Evolutionary conservation across 2,888 invertebrate genomes (phyloP).

Genomic region (Cheilosia pagana): DNA sequence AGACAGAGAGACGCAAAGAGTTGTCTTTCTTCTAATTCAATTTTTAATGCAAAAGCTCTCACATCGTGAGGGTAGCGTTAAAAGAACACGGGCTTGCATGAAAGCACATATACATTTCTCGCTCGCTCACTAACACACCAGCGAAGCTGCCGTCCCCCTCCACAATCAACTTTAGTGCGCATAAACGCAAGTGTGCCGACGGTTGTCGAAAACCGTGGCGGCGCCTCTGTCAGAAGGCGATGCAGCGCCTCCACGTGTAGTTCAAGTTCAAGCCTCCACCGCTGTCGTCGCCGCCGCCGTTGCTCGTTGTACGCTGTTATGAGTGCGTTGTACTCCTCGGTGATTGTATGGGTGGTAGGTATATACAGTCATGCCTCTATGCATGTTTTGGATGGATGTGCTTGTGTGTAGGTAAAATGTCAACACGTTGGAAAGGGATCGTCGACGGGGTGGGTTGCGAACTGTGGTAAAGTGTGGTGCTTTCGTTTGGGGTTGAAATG

Average conservation of each 20-base stretch:
- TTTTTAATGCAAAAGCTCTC: conserved; percentile 54
- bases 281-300: conserved; percentile 50
- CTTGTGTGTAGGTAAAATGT: conserved; percentile 41
- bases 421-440: conserved; percentile 27
- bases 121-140: conserved; percentile 48
- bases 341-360: conserved; percentile 42
- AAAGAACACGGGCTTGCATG: conserved; percentile 11
- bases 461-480: conserved; percentile 19
- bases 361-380: conserved; percentile 21
- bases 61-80: conserved; percentile 9
- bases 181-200: conserved; percentile 66
- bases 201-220: conserved; percentile 78
- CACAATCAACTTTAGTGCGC: conserved; percentile 29
- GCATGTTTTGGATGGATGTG: not conserved
- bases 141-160: conserved; percentile 7
- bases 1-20: conserved; percentile 55
- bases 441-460: not conserved
- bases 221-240: conserved; percentile 79
- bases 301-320: conserved; percentile 51
- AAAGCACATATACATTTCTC: not conserved
- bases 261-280: conserved; percentile 82
- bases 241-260: conserved; percentile 83
- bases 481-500: conserved; percentile 51
- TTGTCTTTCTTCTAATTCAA: conserved; percentile 69
- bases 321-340: conserved; percentile 71